Evolutionary conservation across 2,888 invertebrate species (phyloP), one percentile per base, ranked within the genome.

Genomic region (Netelia virgata): DNA sequence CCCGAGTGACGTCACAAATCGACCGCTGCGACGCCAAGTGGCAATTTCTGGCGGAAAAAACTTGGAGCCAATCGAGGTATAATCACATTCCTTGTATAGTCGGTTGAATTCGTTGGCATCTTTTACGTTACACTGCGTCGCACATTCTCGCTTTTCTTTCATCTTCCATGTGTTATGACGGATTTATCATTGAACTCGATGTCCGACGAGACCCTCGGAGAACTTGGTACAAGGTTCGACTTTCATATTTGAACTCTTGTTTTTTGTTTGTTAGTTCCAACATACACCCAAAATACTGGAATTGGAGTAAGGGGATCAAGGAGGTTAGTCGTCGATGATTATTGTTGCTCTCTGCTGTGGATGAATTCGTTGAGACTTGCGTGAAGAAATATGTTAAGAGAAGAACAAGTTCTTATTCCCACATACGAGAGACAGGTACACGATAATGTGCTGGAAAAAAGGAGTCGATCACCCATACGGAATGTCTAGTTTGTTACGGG

Each of bases 181-280:
- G 64, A 78, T 82, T 84, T 75, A 84, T 73, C 55, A 77, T 78
- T 41, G 53, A 74, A 61, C 61, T 66, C 66, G 61, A 66, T 63
- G 36, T 57, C 59, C 20, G 53, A 70, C 63, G 18, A 20, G 59
- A 41, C 50, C 14, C 23, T 11, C 53, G 23, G 61, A 36, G 53
- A 74, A 84, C 78, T 84, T 84, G 64, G 70, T 66, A 70, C 84
- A 82, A 84, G 84, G 74, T 61, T 64, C 41, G 47, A 18, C 69
- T 55, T 72, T 79, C 53, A 72, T 76, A 59, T 28, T 74, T 59
- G 11, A 43, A 20, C 36, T 66, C 23, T 36, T 70, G 18, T 63
- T 68, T n/a, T 53, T 53, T 50, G n/a, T n/a, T n/a, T 18, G 11
- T 36, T 28, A 47, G 10, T 10, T 23, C 20, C 55, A 41, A 41